Evolutionary conservation across 2,113 vertebrate species (phyloP).

Genomic region (Otis tarda): DNA sequence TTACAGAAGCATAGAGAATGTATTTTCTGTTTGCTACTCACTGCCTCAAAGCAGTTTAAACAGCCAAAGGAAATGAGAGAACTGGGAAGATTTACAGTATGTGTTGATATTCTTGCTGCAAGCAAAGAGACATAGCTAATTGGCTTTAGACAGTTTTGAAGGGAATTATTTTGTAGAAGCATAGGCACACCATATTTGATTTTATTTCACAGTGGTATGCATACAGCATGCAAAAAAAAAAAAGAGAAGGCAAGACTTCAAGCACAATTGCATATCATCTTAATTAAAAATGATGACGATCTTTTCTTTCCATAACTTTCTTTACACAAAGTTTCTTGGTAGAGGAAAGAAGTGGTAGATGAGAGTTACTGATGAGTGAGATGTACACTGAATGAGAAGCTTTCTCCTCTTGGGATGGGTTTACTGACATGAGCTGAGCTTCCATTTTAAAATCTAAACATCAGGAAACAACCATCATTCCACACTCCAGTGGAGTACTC

Average conservation of each 20-base stretch:
- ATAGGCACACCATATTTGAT: background rate
- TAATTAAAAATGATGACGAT: background rate
- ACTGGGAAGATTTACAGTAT: background rate
- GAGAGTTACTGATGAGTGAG: background rate
- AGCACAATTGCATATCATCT: background rate
- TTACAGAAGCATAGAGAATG: background rate
- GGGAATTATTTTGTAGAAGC: background rate
- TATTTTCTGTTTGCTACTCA: background rate
- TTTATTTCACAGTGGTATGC: background rate
- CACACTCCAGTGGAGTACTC: fast-evolving
- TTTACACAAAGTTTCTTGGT: background rate
- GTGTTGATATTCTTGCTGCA: background rate
- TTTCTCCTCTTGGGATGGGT: background rate
- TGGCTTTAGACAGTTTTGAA: background rate
- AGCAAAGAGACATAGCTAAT: background rate
- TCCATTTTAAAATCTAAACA: background rate
- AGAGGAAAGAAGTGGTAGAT: background rate
- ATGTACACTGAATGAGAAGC: background rate
- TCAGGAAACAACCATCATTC: background rate
- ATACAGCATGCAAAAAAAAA: background rate
- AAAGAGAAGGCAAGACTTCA: background rate
- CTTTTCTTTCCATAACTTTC: background rate
- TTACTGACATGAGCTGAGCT: background rate
- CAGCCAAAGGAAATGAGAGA: slow-evolving; percentile 13
- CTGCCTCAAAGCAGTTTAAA: background rate